Base-by-base conservation (phyloP, 2,888 invertebrate species). In the Melieria omissa region DNA sequence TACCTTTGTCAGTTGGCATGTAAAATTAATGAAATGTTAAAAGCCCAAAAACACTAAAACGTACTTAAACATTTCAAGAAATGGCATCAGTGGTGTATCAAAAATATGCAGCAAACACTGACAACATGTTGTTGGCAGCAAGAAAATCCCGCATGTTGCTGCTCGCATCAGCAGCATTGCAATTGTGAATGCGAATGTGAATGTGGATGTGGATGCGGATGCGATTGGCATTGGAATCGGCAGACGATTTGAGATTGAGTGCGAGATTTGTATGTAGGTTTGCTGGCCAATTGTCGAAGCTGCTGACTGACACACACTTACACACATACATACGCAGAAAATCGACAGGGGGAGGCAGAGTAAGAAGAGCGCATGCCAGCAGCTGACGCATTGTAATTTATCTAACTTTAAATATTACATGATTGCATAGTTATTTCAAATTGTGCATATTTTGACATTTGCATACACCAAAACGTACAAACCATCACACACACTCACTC, bases 391-490 rank as follows among this genome's bases (percentile, higher is more conserved):
- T 63, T 41, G 69, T 63, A 69, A 69, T 69, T 69, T 69, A 63
- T 69, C 63, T 54, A 69, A 69, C 29, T 63, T 63, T 69, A 69
- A 63, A 69, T 69, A 63, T 68, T 63, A 69, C 69, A 69, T 63
- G 63, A 67, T 52, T 61, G 49, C 46, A 52, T 67, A 14, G 58
- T 49, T 60, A 66, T 65, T 52, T 65, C 16, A 6, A 47, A 47
- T 5, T 64, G 42, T 64, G 12, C 42, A 64, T 63, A 41, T 62
- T 47, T 62, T 14, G 45, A 62, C 62, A 63, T 63, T 62, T 67
- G 52, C 49, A 68, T 54, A 62, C 61, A 61, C 52, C 52, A 64
- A 41, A 12, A 64, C 42, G 41, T 47, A 41, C 45, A 10, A 16
- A 55, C 29, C 41, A 41, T 3, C 29, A 58, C 10, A n/a, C 42